Base-by-base conservation (phyloP, 2,113 vertebrate species). In the Neodontobutis hainanensis region DNA sequence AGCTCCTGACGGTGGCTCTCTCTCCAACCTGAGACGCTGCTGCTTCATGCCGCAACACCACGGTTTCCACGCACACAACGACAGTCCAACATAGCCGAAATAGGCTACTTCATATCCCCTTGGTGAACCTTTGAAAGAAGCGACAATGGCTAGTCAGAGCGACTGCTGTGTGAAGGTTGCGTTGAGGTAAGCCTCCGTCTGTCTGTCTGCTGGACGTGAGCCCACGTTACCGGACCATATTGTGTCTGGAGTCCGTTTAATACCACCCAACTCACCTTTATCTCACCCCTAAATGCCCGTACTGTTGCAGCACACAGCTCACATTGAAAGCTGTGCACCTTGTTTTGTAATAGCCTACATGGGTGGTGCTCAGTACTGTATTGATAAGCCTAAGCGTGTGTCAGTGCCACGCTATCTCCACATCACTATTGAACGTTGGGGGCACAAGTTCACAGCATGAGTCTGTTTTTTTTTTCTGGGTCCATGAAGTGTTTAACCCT, bases 121-220 rank as follows among this genome's bases (percentile, higher is more conserved):
- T 46, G 48, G 74, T 27, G 53, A 63, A 63, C 52, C 64, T 50
- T 65, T 45, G 65, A 65, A 55, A 7, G 49, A 12, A 57, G 19
- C 79, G 47, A 85, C 15, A 59, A 94, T 94, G 93, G 92, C 91
- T 77, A 85, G 80, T 45, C 89, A 75, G 74, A 85, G 84, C 68
- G 93, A 94, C 83, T 93, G 93, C 88, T 91, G 70, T 53, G 93
- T 94, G 78, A 93, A 93, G 91, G 93, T 94, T 68, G 92, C 87
- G 10, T 49, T 94, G 72, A 93, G 93, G 93, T 94, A 89, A 93
- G 90, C 48, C 77, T 42, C 12, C 51, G 34, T 27, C 14, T 43
- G 72, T 70, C 49, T 78, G 76, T 68, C 73, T 80, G 67, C 46
- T 77, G 73, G 45, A 69, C 69, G 68, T 76, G 38, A 73, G 80